These are phyloP conservation scores for Mamestra brassicae DNA, from an alignment of 2,888 invertebrate genomes.

Conservation along the genomic window DNA sequence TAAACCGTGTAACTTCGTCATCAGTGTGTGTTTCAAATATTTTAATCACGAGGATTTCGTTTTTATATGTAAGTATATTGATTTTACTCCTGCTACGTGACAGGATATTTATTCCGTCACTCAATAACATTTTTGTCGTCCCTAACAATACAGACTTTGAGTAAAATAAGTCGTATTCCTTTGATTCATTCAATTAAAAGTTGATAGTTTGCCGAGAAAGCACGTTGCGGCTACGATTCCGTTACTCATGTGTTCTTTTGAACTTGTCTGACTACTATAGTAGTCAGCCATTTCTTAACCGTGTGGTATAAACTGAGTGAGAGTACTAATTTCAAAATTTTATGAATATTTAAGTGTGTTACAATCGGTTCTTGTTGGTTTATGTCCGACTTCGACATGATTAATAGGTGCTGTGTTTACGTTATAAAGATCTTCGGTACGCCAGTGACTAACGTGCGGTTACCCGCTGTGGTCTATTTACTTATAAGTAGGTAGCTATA, in stretches of 20 bases:
- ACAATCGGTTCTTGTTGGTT: conserved; percentile 45
- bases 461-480: conserved; percentile 65
- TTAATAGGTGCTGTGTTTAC: conserved; percentile 62
- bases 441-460: conserved; percentile 70
- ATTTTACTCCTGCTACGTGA: conserved; percentile 70
- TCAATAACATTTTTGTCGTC: conserved; percentile 19
- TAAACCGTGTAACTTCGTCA: conserved; percentile 64
- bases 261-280: conserved; percentile 80
- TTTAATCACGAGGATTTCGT: conserved; percentile 71
- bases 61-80: conserved; percentile 79
- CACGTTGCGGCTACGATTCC: conserved; percentile 80
- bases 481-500: conserved; percentile 60
- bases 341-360: conserved; percentile 52
- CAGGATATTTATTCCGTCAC: conserved; percentile 55
- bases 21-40: conserved; percentile 68
- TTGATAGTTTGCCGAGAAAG: conserved; percentile 75
- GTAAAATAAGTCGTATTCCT: conserved; percentile 6
- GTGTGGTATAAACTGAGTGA: conserved; percentile 43
- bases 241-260: conserved; percentile 84
- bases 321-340: conserved; percentile 57
- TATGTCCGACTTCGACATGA: conserved; percentile 45
- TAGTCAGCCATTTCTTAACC: conserved; percentile 66
- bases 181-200: conserved; percentile 50
- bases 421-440: conserved; percentile 60
- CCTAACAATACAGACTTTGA: conserved; percentile 11